Evolutionary conservation across 2,888 invertebrate species (phyloP).

Genomic region (Tenthredo scrophulariae): DNA sequence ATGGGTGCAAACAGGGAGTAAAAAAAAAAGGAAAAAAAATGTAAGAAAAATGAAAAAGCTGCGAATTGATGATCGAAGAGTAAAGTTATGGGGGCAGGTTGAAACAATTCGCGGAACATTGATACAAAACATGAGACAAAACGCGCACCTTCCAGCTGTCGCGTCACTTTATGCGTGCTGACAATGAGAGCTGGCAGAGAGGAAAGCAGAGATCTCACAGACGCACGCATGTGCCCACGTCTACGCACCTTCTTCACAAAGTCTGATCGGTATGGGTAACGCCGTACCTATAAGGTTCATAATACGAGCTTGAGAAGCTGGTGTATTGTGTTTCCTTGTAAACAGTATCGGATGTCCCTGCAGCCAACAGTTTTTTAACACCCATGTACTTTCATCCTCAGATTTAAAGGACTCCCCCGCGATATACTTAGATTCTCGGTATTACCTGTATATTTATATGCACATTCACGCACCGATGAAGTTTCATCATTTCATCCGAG

Average conservation of each 20-base stretch:
- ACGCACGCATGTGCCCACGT: conserved; percentile 24
- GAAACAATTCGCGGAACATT: conserved; percentile 49
- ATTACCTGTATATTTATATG: not conserved
- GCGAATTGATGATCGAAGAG: conserved; percentile 35
- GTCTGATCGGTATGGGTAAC: not conserved
- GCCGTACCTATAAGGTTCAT: conserved; percentile 33
- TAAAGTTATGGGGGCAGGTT: not conserved
- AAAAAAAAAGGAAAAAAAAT: not conserved
- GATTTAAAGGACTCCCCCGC: conserved; percentile 19
- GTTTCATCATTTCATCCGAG: too few relatives aligned
- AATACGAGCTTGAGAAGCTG: conserved; percentile 53
- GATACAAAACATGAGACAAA: conserved; percentile 46
- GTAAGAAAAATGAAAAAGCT: not conserved
- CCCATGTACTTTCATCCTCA: conserved; percentile 28
- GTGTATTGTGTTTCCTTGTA: conserved; percentile 64
- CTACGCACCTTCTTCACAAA: conserved; percentile 18
- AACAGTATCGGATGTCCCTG: conserved; percentile 62
- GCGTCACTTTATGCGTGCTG: conserved; percentile 67
- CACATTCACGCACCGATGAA: not conserved
- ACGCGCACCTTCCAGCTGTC: conserved; percentile 70
- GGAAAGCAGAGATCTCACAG: conserved; percentile 39
- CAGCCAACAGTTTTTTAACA: conserved; percentile 14
- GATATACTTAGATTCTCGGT: not conserved
- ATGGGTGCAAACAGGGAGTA: not conserved
- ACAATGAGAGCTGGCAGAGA: conserved; percentile 43